Base-by-base conservation (phyloP, 2,113 vertebrate species). In the Clinocottus analis region DNA sequence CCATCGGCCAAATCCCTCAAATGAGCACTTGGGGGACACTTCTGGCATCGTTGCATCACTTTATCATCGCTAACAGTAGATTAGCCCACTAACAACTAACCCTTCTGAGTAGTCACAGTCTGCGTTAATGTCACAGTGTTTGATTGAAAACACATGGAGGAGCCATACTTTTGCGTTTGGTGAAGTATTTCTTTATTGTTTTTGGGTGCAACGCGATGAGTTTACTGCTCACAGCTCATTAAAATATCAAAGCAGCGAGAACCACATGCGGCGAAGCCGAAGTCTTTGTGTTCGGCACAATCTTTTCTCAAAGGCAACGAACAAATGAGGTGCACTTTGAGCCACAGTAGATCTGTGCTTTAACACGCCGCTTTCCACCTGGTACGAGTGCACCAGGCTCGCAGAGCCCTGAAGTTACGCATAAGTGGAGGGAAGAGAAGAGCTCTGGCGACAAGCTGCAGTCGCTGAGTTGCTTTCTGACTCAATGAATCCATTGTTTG, bases 141-240 rank as follows among this genome's bases (percentile, higher is more conserved):
- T 43, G 5, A 31, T 29, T 31, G 37, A 41, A 70, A 39, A 14
- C 35, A 45, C 55, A 45, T 13, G 17, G 58, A 6, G 21, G 17
- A 47, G 19, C 35, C 23, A 13, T 43, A 5, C 23, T 53, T 21
- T 39, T 55, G 31, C 7, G 12, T 29, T 41, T 59, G 17, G 23
- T 47, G 27, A 60, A 60, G 31, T 60, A n/a, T 31, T 60, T 29
- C 39, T 51, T 35, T 6, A 35, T 21, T 23, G 27, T 72, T 27
- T 45, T 59, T 39, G 8, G 8, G 14, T 27, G 29, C 11, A 12
- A 17, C 31, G 33, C 3, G 21, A 25, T 19, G 16, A 37, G 5
- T 70, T 23, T 55, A 53, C n/a, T 41, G 12, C 45, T 7, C 27
- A 6, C 16, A 37, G n/a, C 76, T 74, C 77, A 80, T 70, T 80